Conservation (phyloP, 2,113 vertebrate species). For the Phocoena phocoena region DNA sequence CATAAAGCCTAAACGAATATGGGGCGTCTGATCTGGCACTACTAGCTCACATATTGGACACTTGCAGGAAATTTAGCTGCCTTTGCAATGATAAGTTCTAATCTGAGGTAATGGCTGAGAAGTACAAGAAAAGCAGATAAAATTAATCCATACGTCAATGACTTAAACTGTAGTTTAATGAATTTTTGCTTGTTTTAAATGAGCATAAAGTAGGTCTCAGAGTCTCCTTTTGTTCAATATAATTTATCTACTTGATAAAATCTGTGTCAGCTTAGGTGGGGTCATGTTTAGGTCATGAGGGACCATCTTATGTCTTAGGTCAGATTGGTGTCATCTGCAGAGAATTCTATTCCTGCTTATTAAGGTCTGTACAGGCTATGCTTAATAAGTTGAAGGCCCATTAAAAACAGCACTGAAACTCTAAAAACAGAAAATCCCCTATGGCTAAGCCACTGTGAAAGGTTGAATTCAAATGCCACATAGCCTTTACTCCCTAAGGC, state of each 20-base stretch:
- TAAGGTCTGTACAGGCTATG: not conserved
- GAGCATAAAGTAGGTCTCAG: not conserved
- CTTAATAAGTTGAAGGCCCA: not conserved
- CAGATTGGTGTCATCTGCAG: not conserved
- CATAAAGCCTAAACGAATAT: not conserved
- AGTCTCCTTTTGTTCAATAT: not conserved
- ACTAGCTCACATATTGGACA: not conserved
- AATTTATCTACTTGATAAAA: not conserved
- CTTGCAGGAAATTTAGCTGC: not conserved
- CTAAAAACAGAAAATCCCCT: not conserved
- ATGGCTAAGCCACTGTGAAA: not conserved
- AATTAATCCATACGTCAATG: not conserved
- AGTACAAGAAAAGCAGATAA: not conserved
- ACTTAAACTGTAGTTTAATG: not conserved
- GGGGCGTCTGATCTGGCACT: not conserved
- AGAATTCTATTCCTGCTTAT: not conserved
- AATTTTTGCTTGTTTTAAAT: constrained; percentile 18
- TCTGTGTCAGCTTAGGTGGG: not conserved
- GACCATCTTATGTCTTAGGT: not conserved
- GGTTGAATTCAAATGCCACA: not conserved
- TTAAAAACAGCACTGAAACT: not conserved
- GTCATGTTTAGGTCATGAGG: not conserved
- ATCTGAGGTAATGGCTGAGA: not conserved
- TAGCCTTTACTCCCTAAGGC: not conserved
- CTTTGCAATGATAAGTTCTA: not conserved